A percentile compares a stretch with the other conserved stretches of the same genome.
Conservation (phyloP, 2,797 vertebrate species). For the Remorina albescens region DNA sequence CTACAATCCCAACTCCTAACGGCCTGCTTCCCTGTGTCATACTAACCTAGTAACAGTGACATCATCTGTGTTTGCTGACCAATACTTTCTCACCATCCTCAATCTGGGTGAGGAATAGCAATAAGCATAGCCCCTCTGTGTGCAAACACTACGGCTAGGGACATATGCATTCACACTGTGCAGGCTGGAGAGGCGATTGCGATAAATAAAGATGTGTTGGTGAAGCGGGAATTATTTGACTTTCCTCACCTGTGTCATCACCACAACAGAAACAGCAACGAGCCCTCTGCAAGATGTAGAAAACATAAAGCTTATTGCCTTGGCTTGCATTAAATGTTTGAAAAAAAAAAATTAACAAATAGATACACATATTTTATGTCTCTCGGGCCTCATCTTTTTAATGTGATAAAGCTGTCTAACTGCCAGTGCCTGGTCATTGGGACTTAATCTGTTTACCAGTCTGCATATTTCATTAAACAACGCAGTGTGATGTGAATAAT, state of each 20-base stretch:
- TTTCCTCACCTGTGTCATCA: conserved; percentile 87
- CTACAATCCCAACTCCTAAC: conserved; percentile 7
- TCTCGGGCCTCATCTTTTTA: conserved; percentile 15
- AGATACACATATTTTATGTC: neutral
- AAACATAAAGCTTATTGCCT: conserved; percentile 36
- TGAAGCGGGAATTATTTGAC: conserved; percentile 21
- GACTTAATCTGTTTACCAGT: conserved; percentile 7
- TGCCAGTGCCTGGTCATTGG: neutral
- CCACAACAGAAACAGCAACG: conserved; percentile 96
- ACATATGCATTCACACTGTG: conserved; percentile 32
- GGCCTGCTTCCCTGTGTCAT: conserved; percentile 55
- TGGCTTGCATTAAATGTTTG: neutral
- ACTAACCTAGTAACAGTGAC: conserved; percentile 84
- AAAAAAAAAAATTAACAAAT: neutral
- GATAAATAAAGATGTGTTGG: conserved; percentile 1
- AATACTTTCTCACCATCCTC: conserved; percentile 77
- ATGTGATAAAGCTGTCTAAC: conserved; percentile 8
- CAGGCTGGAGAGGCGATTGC: neutral
- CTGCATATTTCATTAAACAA: conserved; percentile 32
- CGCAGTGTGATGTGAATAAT: conserved; percentile 30
- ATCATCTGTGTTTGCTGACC: conserved; percentile 82
- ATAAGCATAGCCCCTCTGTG: conserved; percentile 51
- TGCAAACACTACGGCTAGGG: conserved; percentile 46
- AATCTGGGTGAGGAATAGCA: conserved; percentile 70
- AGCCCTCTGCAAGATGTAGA: conserved; percentile 87